Evolutionary conservation across 2,113 vertebrate species (phyloP).

Genomic region (Agapornis roseicollis): DNA sequence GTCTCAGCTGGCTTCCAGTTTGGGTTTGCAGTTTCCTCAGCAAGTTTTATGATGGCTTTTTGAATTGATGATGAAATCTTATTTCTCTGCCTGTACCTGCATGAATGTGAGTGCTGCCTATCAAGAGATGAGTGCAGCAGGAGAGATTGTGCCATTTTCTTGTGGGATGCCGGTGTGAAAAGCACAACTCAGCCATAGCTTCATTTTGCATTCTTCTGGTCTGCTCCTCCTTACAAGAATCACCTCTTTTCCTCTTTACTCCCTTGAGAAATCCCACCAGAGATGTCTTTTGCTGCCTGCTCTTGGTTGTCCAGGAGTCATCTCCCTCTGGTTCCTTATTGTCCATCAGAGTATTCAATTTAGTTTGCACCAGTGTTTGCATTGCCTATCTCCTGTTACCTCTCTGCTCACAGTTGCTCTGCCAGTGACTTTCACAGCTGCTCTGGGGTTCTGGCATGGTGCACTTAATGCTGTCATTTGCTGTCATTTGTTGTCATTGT

Average conservation of each 20-base stretch:
- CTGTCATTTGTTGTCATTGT: too few species aligned
- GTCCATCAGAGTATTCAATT: neutral
- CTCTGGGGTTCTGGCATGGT: neutral
- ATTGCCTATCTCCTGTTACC: neutral
- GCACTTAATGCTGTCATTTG: neutral
- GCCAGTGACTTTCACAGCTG: neutral
- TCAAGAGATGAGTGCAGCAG: rapidly evolving
- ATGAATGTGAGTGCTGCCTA: neutral
- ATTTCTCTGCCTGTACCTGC: neutral
- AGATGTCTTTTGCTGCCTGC: neutral
- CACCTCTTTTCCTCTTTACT: neutral
- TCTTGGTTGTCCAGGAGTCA: neutral
- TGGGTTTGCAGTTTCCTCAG: constrained; percentile 44
- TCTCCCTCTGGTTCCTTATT: neutral
- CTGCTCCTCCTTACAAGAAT: neutral
- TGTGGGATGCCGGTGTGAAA: neutral
- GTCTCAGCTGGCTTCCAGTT: constrained; percentile 60
- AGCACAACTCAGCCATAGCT: neutral
- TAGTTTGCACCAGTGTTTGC: neutral
- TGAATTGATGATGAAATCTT: constrained; percentile 33
- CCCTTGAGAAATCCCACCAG: neutral
- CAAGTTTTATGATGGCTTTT: constrained; percentile 54
- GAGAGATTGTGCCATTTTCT: neutral
- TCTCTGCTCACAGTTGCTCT: neutral
- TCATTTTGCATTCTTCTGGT: neutral